Conservation (phyloP, 37 sponge, comb jelly and placozoan genomes). For the Lycopodina hypogea region DNA sequence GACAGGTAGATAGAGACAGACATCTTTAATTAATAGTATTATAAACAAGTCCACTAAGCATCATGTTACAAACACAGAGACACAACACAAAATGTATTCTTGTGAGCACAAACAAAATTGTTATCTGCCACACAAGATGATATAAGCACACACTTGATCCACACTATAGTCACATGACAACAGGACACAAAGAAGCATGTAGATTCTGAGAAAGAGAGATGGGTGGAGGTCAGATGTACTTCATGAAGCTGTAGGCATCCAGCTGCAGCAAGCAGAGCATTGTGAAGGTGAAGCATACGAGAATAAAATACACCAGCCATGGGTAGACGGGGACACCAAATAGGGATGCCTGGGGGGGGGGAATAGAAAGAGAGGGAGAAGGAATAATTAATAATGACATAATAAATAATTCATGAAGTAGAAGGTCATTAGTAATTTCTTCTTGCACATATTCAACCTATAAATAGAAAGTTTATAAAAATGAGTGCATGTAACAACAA, state of each 20-base stretch:
- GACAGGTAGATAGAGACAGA: no score
- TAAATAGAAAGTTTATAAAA: background rate
- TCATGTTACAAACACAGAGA: no score
- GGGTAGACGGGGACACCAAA: conserved; percentile 59
- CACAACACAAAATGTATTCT: no score
- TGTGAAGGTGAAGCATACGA: conserved; percentile 12
- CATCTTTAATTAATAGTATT: no score
- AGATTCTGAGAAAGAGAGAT: background rate
- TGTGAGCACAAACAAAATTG: no score
- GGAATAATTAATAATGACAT: background rate
- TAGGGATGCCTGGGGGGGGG: conserved; percentile 25
- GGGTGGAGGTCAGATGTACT: background rate
- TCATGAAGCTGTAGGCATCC: background rate
- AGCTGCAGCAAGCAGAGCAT: conserved; percentile 20
- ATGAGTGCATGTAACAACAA: no score
- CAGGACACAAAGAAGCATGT: background rate
- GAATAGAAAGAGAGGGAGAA: background rate
- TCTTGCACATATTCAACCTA: background rate
- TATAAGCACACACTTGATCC: no score
- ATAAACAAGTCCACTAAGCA: no score
- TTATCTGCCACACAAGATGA: no score
- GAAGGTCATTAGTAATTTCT: background rate
- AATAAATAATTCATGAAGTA: background rate
- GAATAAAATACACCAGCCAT: conserved; percentile 28
- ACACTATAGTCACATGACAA: background rate